Evolutionary conservation across 2,113 vertebrate genomes (phyloP).

Genomic region (Pseudorhombus dupliciocellatus): DNA sequence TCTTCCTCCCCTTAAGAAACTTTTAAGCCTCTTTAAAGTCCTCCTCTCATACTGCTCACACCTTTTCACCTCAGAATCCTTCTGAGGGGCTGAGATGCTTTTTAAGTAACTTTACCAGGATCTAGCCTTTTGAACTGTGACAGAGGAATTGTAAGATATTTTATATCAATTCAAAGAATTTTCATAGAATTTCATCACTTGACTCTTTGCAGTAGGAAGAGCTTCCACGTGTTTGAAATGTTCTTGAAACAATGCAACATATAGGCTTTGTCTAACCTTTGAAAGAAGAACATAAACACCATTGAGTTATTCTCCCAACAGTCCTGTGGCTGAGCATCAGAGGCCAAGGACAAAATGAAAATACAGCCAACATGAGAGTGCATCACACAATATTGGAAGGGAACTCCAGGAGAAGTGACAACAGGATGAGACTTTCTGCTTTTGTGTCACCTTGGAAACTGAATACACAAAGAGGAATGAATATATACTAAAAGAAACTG

Average conservation of each 20-base stretch:
- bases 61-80: neutral
- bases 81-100: neutral
- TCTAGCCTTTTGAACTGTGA: neutral
- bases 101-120: neutral
- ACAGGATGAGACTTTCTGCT: slow-evolving; percentile 5
- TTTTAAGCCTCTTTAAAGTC: neutral
- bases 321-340: neutral
- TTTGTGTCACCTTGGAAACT: slow-evolving; percentile 5
- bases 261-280: neutral
- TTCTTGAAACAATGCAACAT: neutral
- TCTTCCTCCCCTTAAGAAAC: neutral
- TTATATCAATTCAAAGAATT: neutral
- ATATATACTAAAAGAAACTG: too few relatives aligned
- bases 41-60: neutral
- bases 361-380: neutral
- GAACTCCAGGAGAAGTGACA: neutral
- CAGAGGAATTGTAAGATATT: neutral
- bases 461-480: slow-evolving; percentile 25
- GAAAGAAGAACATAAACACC: neutral
- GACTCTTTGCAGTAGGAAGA: neutral
- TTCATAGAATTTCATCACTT: neutral
- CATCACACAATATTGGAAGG: slow-evolving; percentile 11
- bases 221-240: neutral
- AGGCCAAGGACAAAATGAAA: neutral
- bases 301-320: neutral